Conservation (phyloP, 2,797 vertebrate genomes). For the Nannoperca australis region DNA sequence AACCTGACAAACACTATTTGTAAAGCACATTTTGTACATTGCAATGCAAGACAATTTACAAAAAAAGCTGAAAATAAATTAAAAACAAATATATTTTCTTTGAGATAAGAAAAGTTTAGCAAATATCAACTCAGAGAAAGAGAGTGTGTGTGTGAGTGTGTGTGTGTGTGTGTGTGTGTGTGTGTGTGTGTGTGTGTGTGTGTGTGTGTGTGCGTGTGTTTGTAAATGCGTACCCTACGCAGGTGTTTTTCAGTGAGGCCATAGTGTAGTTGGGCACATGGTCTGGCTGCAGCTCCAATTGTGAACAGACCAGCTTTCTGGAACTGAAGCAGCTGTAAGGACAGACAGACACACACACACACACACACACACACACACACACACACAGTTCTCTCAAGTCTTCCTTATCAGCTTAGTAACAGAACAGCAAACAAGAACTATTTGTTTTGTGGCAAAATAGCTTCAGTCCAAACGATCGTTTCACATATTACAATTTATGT, state of each 20-base stretch:
- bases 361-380: background rate
- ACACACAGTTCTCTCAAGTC: background rate
- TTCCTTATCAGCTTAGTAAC: background rate
- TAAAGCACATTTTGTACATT: background rate
- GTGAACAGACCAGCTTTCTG: conserved; percentile 85
- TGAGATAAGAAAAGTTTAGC: background rate
- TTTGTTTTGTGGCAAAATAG: background rate
- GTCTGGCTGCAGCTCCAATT: conserved; percentile 85
- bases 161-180: background rate
- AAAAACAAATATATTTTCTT: background rate
- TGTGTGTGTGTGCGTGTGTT: conserved; percentile 8
- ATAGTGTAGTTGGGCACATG: conserved; percentile 91
- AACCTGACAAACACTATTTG: conserved; percentile 7
- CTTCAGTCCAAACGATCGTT: too few species aligned
- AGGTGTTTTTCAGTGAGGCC: conserved; percentile 85
- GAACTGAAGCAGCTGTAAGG: conserved; percentile 89
- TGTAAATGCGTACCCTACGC: conserved; percentile 75
- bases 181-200: background rate
- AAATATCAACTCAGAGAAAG: background rate
- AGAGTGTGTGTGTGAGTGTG: background rate
- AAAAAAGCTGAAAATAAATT: background rate
- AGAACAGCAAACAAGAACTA: conserved; percentile 4
- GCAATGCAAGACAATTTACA: background rate
- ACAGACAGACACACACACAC: conserved; percentile 15
- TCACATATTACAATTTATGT: too few species aligned